Evolutionary conservation across 2,888 invertebrate species (phyloP).

Genomic region (Euplagia quadripunctaria): DNA sequence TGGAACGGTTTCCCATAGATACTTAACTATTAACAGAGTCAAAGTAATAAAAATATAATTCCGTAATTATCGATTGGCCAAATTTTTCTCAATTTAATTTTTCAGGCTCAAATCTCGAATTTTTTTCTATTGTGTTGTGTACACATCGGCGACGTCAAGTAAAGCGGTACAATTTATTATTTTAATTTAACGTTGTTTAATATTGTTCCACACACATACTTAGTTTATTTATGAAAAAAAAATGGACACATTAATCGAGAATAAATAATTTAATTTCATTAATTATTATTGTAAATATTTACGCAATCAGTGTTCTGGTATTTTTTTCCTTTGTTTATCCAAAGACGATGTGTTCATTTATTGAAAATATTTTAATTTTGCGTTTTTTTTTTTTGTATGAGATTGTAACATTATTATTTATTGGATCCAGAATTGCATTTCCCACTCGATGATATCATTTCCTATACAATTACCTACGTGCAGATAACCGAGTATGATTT

Average conservation of each 20-base stretch:
- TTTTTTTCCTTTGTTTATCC: conserved; percentile 71
- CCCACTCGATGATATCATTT: conserved; percentile 64
- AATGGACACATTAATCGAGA: conserved; percentile 64
- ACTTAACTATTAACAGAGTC: not conserved
- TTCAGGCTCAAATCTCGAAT: not conserved
- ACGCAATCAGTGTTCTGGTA: conserved; percentile 65
- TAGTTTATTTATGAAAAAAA: conserved; percentile 26
- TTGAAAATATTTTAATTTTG: conserved; percentile 66
- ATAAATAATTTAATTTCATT: conserved; percentile 45
- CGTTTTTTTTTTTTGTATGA: conserved; percentile 64
- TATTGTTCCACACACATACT: conserved; percentile 28
- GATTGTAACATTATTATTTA: conserved; percentile 78
- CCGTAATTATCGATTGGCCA: not conserved
- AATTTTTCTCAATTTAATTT: not conserved
- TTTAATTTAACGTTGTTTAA: conserved; percentile 42
- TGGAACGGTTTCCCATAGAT: not conserved
- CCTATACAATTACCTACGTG: conserved; percentile 46
- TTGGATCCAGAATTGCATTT: conserved; percentile 85
- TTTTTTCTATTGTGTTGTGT: not conserved
- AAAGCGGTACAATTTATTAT: conserved; percentile 27
- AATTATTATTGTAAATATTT: conserved; percentile 65
- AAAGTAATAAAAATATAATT: not conserved
- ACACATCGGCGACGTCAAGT: conserved; percentile 1
- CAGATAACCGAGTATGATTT: conserved; percentile 57
- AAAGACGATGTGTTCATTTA: conserved; percentile 86